phyloP scores from a whole-genome alignment of 1,140 invertebrate genomes.

The Cherax destructor region DNA sequence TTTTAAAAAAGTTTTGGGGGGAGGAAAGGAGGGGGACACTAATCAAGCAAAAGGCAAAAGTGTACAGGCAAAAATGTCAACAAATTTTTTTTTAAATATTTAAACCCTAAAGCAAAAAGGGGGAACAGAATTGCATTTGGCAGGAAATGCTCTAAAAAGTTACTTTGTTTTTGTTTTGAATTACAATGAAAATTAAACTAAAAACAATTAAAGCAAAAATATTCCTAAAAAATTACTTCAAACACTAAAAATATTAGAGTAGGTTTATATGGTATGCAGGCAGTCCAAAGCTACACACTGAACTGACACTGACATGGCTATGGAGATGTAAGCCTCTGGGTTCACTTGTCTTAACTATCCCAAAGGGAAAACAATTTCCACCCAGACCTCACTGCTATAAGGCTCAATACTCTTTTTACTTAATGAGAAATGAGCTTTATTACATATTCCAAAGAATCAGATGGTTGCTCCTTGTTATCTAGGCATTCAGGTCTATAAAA shows the following conservation, averaged over 20 bases:
- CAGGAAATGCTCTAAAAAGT: constrained; percentile 65
- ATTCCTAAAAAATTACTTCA: constrained; percentile 11
- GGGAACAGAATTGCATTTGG: constrained; percentile 41
- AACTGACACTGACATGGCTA: constrained; percentile 61
- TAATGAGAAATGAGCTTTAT: not conserved
- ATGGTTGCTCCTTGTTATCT: constrained; percentile 16
- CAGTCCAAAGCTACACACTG: constrained; percentile 34
- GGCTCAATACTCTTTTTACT: not conserved
- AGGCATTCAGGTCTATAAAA: not conserved
- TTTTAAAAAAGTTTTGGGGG: not conserved
- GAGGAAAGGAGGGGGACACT: not conserved
- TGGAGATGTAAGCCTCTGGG: constrained; percentile 48
- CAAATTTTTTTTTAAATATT: not conserved
- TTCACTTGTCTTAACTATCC: constrained; percentile 21
- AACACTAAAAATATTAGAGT: not conserved
- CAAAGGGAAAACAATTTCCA: not conserved
- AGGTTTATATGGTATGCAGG: constrained; percentile 11
- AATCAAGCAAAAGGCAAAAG: constrained; percentile 30
- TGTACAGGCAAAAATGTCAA: not conserved
- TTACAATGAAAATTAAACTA: not conserved
- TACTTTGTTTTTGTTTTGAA: constrained; percentile 16
- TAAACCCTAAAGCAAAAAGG: constrained; percentile 14
- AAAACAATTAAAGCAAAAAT: constrained; percentile 12
- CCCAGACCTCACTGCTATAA: not conserved
- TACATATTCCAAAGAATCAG: not conserved